Percentiles rank a stretch among this genome's conserved stretches.
phyloP scores from a whole-genome alignment of 23 tunicate species.

The Oikopleura dioica region DNA sequence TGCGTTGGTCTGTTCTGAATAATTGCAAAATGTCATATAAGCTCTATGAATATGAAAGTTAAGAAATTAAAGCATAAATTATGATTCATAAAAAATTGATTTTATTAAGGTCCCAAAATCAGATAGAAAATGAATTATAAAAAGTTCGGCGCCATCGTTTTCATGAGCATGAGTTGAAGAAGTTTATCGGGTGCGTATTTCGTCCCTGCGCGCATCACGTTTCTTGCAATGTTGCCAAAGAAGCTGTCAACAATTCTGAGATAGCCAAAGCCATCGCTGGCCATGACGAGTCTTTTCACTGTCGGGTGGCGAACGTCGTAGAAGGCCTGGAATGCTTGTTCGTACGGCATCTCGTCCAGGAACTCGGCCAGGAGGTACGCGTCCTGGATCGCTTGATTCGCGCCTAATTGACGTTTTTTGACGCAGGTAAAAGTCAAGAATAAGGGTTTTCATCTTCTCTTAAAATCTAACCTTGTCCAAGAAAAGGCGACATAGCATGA shows the following conservation, averaged over 20 bases:
- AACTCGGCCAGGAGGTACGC: not conserved
- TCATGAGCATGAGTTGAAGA: not conserved
- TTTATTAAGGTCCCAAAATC: too few relatives aligned
- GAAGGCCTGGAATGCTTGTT: not conserved
- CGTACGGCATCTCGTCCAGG: not conserved
- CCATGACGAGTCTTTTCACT: not conserved
- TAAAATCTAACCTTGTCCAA: slow-evolving; percentile 12
- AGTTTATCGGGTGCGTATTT: not conserved
- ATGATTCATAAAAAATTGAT: too few relatives aligned
- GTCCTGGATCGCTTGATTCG: slow-evolving; percentile 1
- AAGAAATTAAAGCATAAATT: too few relatives aligned
- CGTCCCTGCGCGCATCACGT: not conserved
- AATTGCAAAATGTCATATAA: too few relatives aligned
- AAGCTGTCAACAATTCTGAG: not conserved
- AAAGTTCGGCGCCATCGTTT: not conserved
- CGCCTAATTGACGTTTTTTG: too few relatives aligned
- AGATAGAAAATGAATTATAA: too few relatives aligned
- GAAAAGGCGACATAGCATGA: slow-evolving; percentile 3
- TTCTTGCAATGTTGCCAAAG: not conserved
- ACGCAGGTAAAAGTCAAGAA: too few relatives aligned
- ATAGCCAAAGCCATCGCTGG: not conserved
- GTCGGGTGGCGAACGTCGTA: slow-evolving; percentile 1
- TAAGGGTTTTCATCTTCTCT: too few relatives aligned
- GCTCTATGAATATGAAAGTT: too few relatives aligned
- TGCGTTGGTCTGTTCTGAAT: too few relatives aligned